These are phyloP conservation scores for Saxidomus purpurata DNA, from an alignment of 1,140 invertebrate species.

Conservation along the genomic window DNA sequence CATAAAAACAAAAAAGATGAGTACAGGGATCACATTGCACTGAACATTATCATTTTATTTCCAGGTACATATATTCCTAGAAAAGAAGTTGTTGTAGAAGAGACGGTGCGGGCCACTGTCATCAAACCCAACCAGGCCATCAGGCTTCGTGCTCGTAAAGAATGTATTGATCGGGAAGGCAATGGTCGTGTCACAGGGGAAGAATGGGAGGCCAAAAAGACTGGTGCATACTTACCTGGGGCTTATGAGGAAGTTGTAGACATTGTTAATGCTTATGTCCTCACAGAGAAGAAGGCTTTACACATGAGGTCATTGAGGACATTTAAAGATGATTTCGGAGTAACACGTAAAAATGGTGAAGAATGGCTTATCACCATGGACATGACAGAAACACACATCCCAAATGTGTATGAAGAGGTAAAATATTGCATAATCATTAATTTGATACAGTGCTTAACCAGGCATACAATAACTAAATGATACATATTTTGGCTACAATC, in stretches of 20 bases:
- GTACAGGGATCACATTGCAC: no score
- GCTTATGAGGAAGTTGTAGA: constrained; percentile 88
- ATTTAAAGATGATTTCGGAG: constrained; percentile 87
- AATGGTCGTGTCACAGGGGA: constrained; percentile 86
- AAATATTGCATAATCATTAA: no score
- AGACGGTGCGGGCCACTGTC: constrained; percentile 85
- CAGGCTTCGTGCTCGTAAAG: constrained; percentile 86
- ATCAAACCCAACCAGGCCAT: constrained; percentile 87
- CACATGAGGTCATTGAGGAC: constrained; percentile 87
- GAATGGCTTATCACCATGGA: constrained; percentile 87
- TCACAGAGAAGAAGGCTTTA: constrained; percentile 88
- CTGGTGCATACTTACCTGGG: constrained; percentile 88
- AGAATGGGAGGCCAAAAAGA: constrained; percentile 88
- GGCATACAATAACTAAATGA: no score
- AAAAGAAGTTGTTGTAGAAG: constrained; percentile 87
- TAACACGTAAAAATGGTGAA: constrained; percentile 87
- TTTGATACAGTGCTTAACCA: no score
- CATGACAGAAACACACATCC: constrained; percentile 88
- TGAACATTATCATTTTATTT: not conserved
- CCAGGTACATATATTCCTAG: constrained; percentile 87
- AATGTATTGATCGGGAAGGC: constrained; percentile 87
- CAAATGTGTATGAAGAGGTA: constrained; percentile 88
- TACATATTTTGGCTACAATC: no score
- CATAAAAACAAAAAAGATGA: no score
- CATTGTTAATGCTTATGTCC: constrained; percentile 87